Percentiles rank a stretch among this genome's conserved stretches.
Evolutionary conservation across 2,797 vertebrate genomes (phyloP).

Genomic region (Astyanax mexicanus): DNA sequence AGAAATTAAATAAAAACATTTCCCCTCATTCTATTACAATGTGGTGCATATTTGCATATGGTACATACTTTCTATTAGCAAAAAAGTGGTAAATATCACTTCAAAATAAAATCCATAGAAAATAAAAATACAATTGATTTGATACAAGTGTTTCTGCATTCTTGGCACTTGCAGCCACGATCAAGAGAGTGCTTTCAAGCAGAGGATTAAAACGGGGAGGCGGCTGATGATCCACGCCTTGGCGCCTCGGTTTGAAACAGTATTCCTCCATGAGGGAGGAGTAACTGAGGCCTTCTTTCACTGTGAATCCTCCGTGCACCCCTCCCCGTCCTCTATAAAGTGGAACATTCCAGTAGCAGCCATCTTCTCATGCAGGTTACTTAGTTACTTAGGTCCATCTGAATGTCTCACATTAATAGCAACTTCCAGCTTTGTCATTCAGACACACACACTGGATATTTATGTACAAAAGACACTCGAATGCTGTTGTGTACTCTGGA

Average conservation of each 20-base stretch:
- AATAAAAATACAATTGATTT: slow-evolving; percentile 73
- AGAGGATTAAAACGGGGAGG: slow-evolving; percentile 60
- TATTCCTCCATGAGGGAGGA: slow-evolving; percentile 7
- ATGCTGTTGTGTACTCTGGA: slow-evolving; percentile 29
- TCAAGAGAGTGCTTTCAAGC: slow-evolving; percentile 72
- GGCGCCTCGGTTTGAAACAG: slow-evolving; percentile 53
- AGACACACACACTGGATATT: slow-evolving; percentile 59
- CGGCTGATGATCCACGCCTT: slow-evolving; percentile 67
- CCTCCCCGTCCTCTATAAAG: slow-evolving; percentile 63
- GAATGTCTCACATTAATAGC: slow-evolving; percentile 56
- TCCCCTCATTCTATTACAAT: slow-evolving; percentile 61
- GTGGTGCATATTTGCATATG: slow-evolving; percentile 64
- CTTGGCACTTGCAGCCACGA: slow-evolving; percentile 76
- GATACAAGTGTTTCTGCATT: slow-evolving; percentile 80
- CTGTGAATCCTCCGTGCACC: slow-evolving; percentile 71
- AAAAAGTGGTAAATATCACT: slow-evolving; percentile 57
- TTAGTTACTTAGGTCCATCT: slow-evolving; percentile 64
- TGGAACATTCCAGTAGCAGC: slow-evolving; percentile 75
- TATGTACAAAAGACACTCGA: slow-evolving; percentile 68
- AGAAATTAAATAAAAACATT: slow-evolving; percentile 42
- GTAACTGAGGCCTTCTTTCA: slow-evolving; percentile 56
- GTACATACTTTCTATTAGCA: slow-evolving; percentile 67
- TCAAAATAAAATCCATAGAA: slow-evolving; percentile 66
- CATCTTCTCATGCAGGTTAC: slow-evolving; percentile 73
- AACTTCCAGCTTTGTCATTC: slow-evolving; percentile 47